These are phyloP conservation scores for Eudemis profundana DNA, from an alignment of 2,888 invertebrate species.

Conservation along the genomic window DNA sequence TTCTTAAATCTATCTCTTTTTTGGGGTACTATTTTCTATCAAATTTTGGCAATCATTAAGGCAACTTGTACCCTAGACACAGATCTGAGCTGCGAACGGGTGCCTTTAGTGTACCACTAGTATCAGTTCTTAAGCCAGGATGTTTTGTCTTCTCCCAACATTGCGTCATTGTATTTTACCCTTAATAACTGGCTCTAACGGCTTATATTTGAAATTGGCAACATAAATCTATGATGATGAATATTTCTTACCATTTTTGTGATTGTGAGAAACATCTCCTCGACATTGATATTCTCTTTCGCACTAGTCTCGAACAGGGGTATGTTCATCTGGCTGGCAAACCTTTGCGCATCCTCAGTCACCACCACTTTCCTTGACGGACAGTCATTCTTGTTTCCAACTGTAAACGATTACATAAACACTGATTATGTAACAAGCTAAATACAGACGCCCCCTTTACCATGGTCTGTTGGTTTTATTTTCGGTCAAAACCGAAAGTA, in stretches of 20 bases:
- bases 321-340: conserved; percentile 99
- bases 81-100: no score
- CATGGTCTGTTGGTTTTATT: conserved; percentile 40
- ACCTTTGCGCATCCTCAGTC: conserved; percentile 98
- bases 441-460: conserved; percentile 36
- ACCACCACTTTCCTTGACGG: conserved; percentile 98
- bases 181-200: no score
- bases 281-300: conserved; percentile 99
- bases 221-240: neutral
- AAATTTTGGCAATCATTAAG: no score
- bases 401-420: conserved; percentile 77
- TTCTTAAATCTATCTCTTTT: no score
- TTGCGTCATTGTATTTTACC: no score
- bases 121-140: no score
- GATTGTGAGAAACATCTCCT: conserved; percentile 95
- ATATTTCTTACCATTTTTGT: conserved; percentile 83
- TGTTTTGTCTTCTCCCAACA: no score
- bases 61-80: no score
- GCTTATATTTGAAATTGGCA: neutral
- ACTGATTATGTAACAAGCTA: conserved; percentile 30
- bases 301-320: conserved; percentile 99
- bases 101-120: no score
- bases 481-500: conserved; percentile 30
- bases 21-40: no score
- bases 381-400: conserved; percentile 98